Percentiles rank a stretch among this genome's conserved stretches.
phyloP scores from a whole-genome alignment of 2,113 vertebrate genomes.

The Acanthisitta chloris region DNA sequence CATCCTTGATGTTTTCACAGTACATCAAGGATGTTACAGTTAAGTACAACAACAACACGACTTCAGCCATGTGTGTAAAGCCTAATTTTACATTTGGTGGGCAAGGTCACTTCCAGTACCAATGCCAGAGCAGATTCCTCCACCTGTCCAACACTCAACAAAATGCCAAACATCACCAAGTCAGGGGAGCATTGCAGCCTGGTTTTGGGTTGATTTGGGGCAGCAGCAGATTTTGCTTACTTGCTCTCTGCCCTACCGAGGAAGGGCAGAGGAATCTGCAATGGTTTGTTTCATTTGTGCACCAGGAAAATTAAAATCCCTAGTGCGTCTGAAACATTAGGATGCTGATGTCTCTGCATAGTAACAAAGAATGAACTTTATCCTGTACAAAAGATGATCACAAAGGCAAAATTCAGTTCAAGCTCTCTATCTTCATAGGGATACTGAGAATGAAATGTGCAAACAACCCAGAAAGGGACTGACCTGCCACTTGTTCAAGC shows the following conservation, averaged over 20 bases:
- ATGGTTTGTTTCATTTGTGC: neutral
- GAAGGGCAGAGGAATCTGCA: neutral
- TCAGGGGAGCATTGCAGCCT: neutral
- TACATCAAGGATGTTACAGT: neutral
- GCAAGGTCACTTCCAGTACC: neutral
- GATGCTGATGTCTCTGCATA: neutral
- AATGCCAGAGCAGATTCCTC: neutral
- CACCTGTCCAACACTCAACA: neutral
- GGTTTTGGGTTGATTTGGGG: neutral
- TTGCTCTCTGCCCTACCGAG: neutral
- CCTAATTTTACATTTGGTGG: too few relatives aligned
- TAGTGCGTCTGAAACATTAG: rapidly evolving
- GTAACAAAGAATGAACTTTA: neutral
- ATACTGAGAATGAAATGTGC: neutral
- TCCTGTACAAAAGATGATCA: neutral
- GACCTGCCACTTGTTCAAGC: neutral
- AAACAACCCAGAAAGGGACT: neutral
- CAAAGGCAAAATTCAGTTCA: neutral
- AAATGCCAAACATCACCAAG: neutral
- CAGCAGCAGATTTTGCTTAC: neutral
- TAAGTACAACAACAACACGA: neutral
- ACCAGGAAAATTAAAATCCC: neutral
- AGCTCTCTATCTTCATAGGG: neutral
- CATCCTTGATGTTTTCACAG: neutral
- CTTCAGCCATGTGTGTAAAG: neutral